Percentiles rank a stretch among this genome's conserved stretches.
Evolutionary conservation across 2,797 vertebrate species (phyloP).

Genomic region (Etheostoma nigrum): DNA sequence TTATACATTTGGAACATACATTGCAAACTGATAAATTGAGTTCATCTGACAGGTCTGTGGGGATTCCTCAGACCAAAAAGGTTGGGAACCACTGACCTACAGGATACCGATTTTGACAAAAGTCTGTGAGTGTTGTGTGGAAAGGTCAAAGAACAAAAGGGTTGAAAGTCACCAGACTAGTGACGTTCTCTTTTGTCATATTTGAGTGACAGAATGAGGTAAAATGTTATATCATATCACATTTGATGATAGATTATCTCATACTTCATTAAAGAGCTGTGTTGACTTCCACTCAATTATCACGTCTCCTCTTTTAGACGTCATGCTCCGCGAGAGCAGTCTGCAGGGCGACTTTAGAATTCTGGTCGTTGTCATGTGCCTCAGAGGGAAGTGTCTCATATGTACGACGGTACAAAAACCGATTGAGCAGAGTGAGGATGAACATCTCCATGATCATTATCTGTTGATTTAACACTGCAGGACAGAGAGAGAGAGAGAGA

Average conservation of each 20-base stretch:
- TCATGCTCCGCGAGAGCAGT: conserved; percentile 60
- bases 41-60: no score
- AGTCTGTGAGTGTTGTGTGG: background rate
- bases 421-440: conserved; percentile 86
- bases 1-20: no score
- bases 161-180: background rate
- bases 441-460: conserved; percentile 93
- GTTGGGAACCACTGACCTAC: no score
- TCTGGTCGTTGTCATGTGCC: conserved; percentile 59
- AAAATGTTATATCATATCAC: background rate
- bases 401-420: conserved; percentile 83
- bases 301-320: conserved; percentile 47
- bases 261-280: background rate
- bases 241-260: no score
- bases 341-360: conserved; percentile 52
- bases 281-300: background rate
- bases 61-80: no score
- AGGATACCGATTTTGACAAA: background rate
- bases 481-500: conserved; percentile 6
- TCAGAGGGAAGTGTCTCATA: conserved; percentile 77
- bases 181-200: background rate
- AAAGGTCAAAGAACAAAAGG: conserved; percentile 3
- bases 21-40: no score
- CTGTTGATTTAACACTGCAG: conserved; percentile 88
- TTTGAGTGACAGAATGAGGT: conserved; percentile 7